A percentile compares a stretch with the other conserved stretches of the same genome.
These are phyloP conservation scores for Cremastobaeus sp. DNA, from an alignment of 2,888 invertebrate species.

Conservation along the genomic window DNA sequence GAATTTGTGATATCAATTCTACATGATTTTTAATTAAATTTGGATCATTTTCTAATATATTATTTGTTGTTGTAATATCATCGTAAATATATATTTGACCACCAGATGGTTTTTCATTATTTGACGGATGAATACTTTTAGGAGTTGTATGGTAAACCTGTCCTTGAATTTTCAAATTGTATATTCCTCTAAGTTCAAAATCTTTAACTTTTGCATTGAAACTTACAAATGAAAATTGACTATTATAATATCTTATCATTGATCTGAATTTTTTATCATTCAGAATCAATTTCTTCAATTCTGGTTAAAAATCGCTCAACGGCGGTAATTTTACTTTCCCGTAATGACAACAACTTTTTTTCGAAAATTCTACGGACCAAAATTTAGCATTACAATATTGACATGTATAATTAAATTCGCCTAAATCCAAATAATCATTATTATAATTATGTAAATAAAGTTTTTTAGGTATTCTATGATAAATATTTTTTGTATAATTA, in stretches of 20 bases:
- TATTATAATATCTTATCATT: too few relatives aligned
- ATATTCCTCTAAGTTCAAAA: not conserved
- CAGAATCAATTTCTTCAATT: not conserved
- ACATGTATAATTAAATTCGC: too few relatives aligned
- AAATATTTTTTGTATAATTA: too few relatives aligned
- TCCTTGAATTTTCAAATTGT: slow-evolving; percentile 1
- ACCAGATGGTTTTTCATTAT: not conserved
- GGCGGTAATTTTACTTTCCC: not conserved
- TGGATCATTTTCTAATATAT: not conserved
- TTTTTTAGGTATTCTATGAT: too few relatives aligned
- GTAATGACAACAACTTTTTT: not conserved
- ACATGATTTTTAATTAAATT: slow-evolving; percentile 4
- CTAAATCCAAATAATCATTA: too few relatives aligned
- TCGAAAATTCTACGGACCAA: too few relatives aligned
- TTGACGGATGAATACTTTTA: not conserved
- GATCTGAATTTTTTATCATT: not conserved
- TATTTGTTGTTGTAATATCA: not conserved
- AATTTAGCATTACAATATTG: too few relatives aligned
- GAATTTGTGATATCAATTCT: not conserved
- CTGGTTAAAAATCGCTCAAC: not conserved
- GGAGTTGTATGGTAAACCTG: not conserved
- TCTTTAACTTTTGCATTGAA: not conserved
- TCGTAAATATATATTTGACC: not conserved
- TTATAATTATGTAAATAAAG: too few relatives aligned
- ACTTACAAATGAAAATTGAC: too few relatives aligned